Base-by-base conservation (phyloP, 1,140 invertebrate genomes). In the Zaprionus tsacasi region DNA sequence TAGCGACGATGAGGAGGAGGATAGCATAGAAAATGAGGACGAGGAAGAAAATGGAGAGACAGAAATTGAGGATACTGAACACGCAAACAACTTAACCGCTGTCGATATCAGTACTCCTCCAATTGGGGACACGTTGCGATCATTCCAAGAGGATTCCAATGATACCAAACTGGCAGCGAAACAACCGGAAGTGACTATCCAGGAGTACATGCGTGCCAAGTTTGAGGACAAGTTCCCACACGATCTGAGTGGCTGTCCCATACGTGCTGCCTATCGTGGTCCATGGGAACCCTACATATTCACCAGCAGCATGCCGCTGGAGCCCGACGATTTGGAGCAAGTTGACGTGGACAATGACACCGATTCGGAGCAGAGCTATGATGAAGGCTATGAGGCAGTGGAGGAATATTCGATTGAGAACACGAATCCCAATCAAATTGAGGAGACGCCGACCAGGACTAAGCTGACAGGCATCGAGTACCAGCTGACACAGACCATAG, bases 211-310 rank as follows among this genome's bases (percentile, higher is more conserved):
- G 30, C 65, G 80, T 0, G 85, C 70, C 5, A 76, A 76, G 10
- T 91, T 92, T 43, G 45, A 78, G 21, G 89, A 91, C 59, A 92
- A 92, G 17, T 90, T 92, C 30, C 91, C 91, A 0, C 60, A 69
- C 6, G 89, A 92, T 58, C 76, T 92, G 11, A 91, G 82, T 50
- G 91, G 86, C 17, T 92, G 91, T 68, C 91, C 91, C 3, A 38
- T 92, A 6, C 74, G 67, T 2, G 91, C 82, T 0, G 86, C 82
- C 6, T 91, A 81, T 59, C 80, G 82, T 13, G 74, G 81, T 12
- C 81, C 91, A 13, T 92, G 91, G 91, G 91, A 92, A 55, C 91
- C 91, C 0, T 92, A 91, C 38, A 92, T 92, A 10, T 91, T 90
- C 38, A 72, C 67, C 54, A 79, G 15, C 17, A 63, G 17, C 30